Percentiles rank a stretch among this genome's conserved stretches.
These are phyloP conservation scores for Micrasema minimum DNA, from an alignment of 1,140 invertebrate species.

Conservation along the genomic window DNA sequence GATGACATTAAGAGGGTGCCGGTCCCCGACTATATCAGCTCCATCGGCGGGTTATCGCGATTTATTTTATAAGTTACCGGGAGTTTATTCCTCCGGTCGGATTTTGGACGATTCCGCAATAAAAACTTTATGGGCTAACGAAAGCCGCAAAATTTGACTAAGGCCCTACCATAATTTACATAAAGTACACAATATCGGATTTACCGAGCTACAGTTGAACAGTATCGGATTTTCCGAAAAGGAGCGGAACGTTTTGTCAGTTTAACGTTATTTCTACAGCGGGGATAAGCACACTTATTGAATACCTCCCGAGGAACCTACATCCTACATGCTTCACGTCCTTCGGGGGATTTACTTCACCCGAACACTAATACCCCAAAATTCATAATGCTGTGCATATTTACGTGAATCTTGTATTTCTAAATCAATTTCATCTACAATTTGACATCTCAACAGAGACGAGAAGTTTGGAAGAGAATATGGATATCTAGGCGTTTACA, in stretches of 20 bases:
- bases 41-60: constrained; percentile 27
- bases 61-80: constrained; percentile 14
- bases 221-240: constrained; percentile 9
- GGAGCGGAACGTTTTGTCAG: not conserved
- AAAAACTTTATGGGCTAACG: constrained; percentile 29
- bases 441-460: too few relatives aligned
- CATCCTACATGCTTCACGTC: too few relatives aligned
- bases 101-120: constrained; percentile 27
- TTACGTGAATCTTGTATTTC: too few relatives aligned
- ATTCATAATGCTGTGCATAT: too few relatives aligned
- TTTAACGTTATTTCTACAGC: not conserved
- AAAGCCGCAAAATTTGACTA: constrained; percentile 34
- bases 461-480: too few relatives aligned
- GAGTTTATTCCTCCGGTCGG: constrained; percentile 12
- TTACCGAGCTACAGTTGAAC: not conserved
- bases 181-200: constrained; percentile 35
- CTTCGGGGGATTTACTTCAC: too few relatives aligned
- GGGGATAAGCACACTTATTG: not conserved
- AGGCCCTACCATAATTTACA: constrained; percentile 23
- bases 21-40: constrained; percentile 5
- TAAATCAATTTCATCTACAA: too few relatives aligned
- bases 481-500: too few relatives aligned
- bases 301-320: not conserved
- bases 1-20: not conserved
- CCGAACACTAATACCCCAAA: too few relatives aligned